These are phyloP conservation scores for Noctua janthe DNA, from an alignment of 2,888 invertebrate genomes.

Conservation along the genomic window DNA sequence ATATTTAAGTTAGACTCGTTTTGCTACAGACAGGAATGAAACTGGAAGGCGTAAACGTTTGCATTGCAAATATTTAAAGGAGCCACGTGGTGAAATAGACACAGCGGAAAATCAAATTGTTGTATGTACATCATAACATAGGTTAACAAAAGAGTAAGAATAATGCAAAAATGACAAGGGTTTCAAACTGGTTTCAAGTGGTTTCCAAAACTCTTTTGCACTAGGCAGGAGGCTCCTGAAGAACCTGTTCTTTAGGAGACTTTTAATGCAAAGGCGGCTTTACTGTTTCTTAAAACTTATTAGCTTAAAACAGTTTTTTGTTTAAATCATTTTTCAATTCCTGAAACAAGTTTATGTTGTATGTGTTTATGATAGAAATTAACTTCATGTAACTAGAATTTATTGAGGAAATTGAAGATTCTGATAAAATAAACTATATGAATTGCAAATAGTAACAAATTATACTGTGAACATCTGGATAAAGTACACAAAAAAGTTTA, in stretches of 20 bases:
- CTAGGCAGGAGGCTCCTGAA: neutral
- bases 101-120: neutral
- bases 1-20: conserved; percentile 52
- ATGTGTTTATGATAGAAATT: conserved; percentile 9
- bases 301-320: neutral
- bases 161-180: neutral
- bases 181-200: neutral
- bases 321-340: neutral
- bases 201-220: neutral
- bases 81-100: neutral
- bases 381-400: conserved; percentile 18
- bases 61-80: conserved; percentile 15
- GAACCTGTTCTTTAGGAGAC: neutral
- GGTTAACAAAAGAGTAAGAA: neutral
- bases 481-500: neutral
- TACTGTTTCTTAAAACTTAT: neutral
- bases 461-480: conserved; percentile 7
- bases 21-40: conserved; percentile 30
- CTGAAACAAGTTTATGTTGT: neutral
- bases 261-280: neutral
- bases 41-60: conserved; percentile 26
- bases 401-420: conserved; percentile 11
- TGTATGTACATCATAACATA: neutral
- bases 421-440: neutral
- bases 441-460: conserved; percentile 22